Evolutionary conservation across 2,797 vertebrate genomes (phyloP).

Genomic region (Enteromius mattozi): DNA sequence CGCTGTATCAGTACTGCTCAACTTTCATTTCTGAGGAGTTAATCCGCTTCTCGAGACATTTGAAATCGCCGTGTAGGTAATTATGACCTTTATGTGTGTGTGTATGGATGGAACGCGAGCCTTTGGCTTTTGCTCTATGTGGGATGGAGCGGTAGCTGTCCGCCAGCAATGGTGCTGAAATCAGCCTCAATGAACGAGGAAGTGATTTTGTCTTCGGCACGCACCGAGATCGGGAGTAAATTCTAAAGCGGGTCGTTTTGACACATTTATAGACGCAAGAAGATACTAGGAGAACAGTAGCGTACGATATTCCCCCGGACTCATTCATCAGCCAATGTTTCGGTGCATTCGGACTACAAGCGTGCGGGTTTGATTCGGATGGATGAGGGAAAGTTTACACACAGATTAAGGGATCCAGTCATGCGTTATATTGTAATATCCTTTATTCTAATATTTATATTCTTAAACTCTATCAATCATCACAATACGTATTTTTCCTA

Average conservation of each 20-base stretch:
- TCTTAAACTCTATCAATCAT: not conserved
- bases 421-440: not conserved
- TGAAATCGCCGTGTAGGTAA: slow-evolving; percentile 74
- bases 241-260: not conserved
- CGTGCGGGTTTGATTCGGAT: slow-evolving; percentile 21
- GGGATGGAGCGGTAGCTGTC: slow-evolving; percentile 71
- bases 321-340: slow-evolving; percentile 6
- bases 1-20: slow-evolving; percentile 60
- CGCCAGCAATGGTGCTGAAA: slow-evolving; percentile 71
- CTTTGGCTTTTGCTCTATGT: slow-evolving; percentile 51
- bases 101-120: slow-evolving; percentile 1
- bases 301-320: not conserved
- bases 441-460: not conserved
- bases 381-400: slow-evolving; percentile 50
- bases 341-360: slow-evolving; percentile 25
- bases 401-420: slow-evolving; percentile 16
- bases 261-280: not conserved
- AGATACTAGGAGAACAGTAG: not conserved
- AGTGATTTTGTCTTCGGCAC: slow-evolving; percentile 62
- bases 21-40: slow-evolving; percentile 69
- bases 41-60: slow-evolving; percentile 61
- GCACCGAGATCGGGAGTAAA: slow-evolving; percentile 20
- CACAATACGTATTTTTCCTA: not conserved
- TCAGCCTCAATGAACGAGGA: slow-evolving; percentile 64
- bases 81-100: slow-evolving; percentile 43